Percentiles rank a stretch among this genome's conserved stretches.
Evolutionary conservation across 2,113 vertebrate species (phyloP).

Genomic region (Alouatta palliata): DNA sequence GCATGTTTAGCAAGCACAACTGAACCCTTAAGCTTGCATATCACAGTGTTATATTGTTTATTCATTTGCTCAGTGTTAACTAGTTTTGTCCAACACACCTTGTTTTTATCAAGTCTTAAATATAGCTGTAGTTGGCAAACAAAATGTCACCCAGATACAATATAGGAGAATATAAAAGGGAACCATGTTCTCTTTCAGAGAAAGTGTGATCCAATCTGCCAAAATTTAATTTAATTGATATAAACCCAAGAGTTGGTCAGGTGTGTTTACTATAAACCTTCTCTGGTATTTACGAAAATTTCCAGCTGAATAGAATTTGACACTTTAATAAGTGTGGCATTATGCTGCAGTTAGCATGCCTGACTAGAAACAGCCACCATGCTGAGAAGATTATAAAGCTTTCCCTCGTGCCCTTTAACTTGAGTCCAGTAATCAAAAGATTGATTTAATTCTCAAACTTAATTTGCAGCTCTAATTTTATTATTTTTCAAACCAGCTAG

Average conservation of each 20-base stretch:
- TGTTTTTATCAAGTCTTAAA: not conserved
- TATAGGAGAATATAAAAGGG: slow-evolving; percentile 13
- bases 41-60: not conserved
- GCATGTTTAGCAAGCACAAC: not conserved
- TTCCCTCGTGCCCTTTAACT: slow-evolving; percentile 63
- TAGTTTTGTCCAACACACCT: not conserved
- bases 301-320: slow-evolving; percentile 75
- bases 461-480: slow-evolving; percentile 74
- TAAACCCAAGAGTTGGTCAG: slow-evolving; percentile 64
- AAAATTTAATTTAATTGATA: slow-evolving; percentile 62
- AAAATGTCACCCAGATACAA: not conserved
- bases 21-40: not conserved
- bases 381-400: slow-evolving; percentile 67
- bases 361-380: slow-evolving; percentile 71
- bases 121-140: not conserved
- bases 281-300: slow-evolving; percentile 70
- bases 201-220: slow-evolving; percentile 12
- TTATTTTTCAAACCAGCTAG: slow-evolving; percentile 57
- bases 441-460: slow-evolving; percentile 66
- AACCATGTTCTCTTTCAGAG: not conserved
- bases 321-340: slow-evolving; percentile 80
- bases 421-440: slow-evolving; percentile 76
- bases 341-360: slow-evolving; percentile 72
- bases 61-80: not conserved
- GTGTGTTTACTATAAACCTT: slow-evolving; percentile 69